Conservation (phyloP, 2,797 vertebrate species). For the Gymnopithys bicolor region DNA sequence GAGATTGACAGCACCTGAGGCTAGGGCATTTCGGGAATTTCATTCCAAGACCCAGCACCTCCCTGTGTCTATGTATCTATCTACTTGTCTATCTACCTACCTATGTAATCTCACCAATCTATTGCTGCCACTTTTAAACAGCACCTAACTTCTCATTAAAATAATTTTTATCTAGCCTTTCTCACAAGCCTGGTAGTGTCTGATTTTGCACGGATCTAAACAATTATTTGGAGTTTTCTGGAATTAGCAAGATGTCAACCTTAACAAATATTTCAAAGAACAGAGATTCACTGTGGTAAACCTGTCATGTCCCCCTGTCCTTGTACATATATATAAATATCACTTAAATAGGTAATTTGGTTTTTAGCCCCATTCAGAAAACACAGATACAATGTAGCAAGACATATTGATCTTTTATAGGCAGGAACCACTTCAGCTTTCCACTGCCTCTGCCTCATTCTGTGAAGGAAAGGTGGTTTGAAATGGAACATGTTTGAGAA, state of each 20-base stretch:
- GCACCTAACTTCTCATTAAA: background rate
- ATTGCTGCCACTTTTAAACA: background rate
- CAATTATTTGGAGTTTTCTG: background rate
- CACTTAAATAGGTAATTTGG: background rate
- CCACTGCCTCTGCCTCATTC: background rate
- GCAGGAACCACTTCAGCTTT: background rate
- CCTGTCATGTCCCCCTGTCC: fast-evolving
- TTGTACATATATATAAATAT: background rate
- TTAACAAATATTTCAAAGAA: background rate
- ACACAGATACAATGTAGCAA: background rate
- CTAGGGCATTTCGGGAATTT: background rate
- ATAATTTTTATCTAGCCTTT: background rate
- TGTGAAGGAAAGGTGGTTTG: background rate
- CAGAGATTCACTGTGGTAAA: background rate
- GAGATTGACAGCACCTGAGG: background rate
- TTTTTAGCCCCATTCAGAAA: background rate
- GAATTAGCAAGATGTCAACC: background rate
- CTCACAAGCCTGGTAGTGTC: background rate
- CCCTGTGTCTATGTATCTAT: background rate
- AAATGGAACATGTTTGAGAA: background rate
- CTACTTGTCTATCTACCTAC: background rate
- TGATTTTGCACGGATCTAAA: background rate
- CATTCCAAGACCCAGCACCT: background rate
- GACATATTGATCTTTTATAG: background rate
- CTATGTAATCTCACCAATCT: background rate